Base-by-base conservation (phyloP, 1,140 invertebrate genomes). In the Heliothis subflexa region DNA sequence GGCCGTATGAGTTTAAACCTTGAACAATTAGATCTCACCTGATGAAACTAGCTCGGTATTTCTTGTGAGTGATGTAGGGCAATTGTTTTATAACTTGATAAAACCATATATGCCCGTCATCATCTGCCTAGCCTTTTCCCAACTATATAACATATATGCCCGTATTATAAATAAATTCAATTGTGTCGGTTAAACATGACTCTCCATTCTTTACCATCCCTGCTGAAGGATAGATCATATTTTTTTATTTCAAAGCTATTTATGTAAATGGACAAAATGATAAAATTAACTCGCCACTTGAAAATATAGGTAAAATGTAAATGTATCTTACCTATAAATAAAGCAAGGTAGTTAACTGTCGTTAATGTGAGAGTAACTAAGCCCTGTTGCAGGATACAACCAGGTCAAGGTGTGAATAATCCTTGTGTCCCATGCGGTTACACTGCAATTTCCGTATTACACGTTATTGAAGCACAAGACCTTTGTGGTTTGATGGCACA, bases 401-500 rank as follows among this genome's bases (percentile, higher is more conserved):
- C 14, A 25, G 49, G 68, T 71, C 68, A 71, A 71, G 68, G 68
- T 55, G 68, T 55, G 68, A 54, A 71, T 40, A 71, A 71, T 71
- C 50, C 68, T 33, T 71, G 3, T 71, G 68, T 55, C 68, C 68
- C 68, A 49, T 71, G 52, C 45, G 13, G 9, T 40, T 16, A 9
- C 57, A 45, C 68, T 71, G 66, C 66, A 55, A 55, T 68, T 68
- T 71, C 68, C 50, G 68, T 71, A 40, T 71, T 33, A 54, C 4
- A 70, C 16, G 49, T 54, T 71, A 71, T 68, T 68, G 45, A 71
- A 54, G n/a, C 54, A 70, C 25, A 14, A 70, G 47, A 52, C 49
- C 13, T 10, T 25, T 45, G 16, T 16, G 16, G 3, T 49, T 49
- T 70, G n/a, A 45, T 21, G n/a, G n/a, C 40, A 21, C 45, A n/a